phyloP scores from a whole-genome alignment of 2,888 invertebrate genomes.

The Melikaiella ostensackeni region DNA sequence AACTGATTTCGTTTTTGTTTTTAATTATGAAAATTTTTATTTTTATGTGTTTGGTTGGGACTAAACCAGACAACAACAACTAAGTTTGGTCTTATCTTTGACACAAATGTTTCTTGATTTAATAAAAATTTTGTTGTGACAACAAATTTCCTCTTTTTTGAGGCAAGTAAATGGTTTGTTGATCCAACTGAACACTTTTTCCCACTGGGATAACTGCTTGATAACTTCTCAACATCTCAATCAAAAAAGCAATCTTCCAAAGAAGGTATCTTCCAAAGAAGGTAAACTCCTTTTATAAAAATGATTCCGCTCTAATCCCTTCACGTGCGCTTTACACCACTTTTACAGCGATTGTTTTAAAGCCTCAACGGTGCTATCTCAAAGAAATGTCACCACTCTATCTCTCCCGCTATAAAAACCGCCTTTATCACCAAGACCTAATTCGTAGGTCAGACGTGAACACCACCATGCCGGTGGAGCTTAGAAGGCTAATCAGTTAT shows the following conservation, averaged over 20 bases:
- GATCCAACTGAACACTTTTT: background rate
- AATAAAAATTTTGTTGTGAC: background rate
- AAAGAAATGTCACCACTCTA: background rate
- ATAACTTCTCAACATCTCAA: background rate
- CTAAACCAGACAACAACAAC: too few relatives aligned
- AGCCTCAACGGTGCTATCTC: background rate
- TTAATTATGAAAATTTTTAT: too few relatives aligned
- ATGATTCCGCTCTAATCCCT: too few relatives aligned
- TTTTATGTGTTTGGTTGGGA: too few relatives aligned
- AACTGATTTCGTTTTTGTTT: too few relatives aligned
- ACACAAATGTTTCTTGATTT: background rate
- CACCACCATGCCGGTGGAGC: background rate
- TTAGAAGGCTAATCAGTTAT: background rate
- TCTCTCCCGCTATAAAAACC: background rate
- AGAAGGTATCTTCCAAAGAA: background rate
- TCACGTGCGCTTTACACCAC: background rate
- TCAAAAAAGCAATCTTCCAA: background rate
- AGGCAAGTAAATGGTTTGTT: background rate
- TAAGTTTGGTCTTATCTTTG: too few relatives aligned
- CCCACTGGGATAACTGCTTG: too few relatives aligned
- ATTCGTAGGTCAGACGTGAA: background rate
- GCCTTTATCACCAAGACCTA: background rate
- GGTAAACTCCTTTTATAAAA: background rate
- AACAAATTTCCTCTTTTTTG: background rate
- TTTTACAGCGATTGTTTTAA: background rate